Conservation (phyloP, 2,797 vertebrate species). For the Xiphophorus birchmanni region DNA sequence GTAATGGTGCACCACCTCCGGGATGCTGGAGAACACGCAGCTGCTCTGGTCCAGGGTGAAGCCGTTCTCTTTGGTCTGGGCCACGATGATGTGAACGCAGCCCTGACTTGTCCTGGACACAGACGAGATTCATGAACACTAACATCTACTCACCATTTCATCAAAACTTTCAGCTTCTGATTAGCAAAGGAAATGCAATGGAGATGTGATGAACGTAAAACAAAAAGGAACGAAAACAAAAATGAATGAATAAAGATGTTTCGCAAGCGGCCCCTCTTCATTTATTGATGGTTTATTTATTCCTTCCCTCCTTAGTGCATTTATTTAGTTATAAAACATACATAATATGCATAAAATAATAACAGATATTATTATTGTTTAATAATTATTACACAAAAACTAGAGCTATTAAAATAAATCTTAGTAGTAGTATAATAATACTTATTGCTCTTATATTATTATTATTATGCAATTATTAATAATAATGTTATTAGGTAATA, state of each 20-base stretch:
- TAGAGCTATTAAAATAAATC: too few relatives aligned
- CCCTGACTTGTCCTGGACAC: conserved; percentile 87
- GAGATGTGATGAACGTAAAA: neutral
- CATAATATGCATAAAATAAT: too few relatives aligned
- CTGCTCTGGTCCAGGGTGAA: conserved; percentile 93
- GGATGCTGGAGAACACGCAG: conserved; percentile 91
- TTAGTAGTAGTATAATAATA: too few relatives aligned
- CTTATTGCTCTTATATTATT: too few relatives aligned
- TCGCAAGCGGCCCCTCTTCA: neutral
- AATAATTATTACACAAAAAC: too few relatives aligned
- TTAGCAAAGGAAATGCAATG: neutral
- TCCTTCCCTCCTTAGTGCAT: neutral
- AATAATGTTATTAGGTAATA: neutral
- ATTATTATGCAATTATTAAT: neutral
- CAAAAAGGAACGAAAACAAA: neutral
- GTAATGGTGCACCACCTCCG: conserved; percentile 92
- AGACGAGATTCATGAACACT: neutral
- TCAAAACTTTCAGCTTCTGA: neutral
- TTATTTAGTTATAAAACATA: neutral
- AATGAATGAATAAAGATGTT: neutral
- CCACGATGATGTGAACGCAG: conserved; percentile 95
- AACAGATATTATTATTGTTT: neutral
- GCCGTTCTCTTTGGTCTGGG: conserved; percentile 92
- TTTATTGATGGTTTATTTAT: neutral
- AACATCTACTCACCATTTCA: neutral